phyloP scores from a whole-genome alignment of 2,113 vertebrate species.

The Phoxinus phoxinus region DNA sequence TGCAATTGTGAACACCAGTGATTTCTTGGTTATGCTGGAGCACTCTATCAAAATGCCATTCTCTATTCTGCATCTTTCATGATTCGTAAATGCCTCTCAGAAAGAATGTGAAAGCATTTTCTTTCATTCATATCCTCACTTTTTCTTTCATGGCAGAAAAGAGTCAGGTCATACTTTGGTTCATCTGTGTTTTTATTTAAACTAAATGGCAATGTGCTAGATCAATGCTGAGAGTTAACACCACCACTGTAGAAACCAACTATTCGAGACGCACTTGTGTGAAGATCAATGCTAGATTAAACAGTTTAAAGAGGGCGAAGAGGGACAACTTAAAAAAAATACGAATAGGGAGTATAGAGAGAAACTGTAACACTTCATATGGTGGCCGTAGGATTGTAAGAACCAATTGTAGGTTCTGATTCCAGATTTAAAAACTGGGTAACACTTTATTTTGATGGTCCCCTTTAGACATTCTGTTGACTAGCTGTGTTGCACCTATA shows the following conservation, averaged over 20 bases:
- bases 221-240: background rate
- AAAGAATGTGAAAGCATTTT: slow-evolving; percentile 3
- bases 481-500: no score
- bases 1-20: slow-evolving; percentile 43
- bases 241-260: background rate
- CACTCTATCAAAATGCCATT: slow-evolving; percentile 50
- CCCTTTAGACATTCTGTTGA: no score
- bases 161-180: background rate
- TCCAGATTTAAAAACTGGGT: background rate
- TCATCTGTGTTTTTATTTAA: background rate
- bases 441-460: no score
- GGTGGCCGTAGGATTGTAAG: background rate
- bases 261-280: background rate
- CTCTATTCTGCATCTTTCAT: slow-evolving; percentile 31
- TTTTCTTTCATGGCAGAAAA: background rate
- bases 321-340: background rate
- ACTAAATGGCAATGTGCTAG: background rate
- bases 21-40: slow-evolving; percentile 43
- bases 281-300: background rate
- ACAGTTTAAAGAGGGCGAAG: background rate
- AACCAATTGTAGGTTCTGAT: background rate
- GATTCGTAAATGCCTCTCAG: background rate
- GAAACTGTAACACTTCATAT: background rate
- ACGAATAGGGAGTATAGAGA: background rate
- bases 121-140: background rate